Base-by-base conservation (phyloP, 2,888 invertebrate genomes). In the Scotopteryx bipunctaria region DNA sequence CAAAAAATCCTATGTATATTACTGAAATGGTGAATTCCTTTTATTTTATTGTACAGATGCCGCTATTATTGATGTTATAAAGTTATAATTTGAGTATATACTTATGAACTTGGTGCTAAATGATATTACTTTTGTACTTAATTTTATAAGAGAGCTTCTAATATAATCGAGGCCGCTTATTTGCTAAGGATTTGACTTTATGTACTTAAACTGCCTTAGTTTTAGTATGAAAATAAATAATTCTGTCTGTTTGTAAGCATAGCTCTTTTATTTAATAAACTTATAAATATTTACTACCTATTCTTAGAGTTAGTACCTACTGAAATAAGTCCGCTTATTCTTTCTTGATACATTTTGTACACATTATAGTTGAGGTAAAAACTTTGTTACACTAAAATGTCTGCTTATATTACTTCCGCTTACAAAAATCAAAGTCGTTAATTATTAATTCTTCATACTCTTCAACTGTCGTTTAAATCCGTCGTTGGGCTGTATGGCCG, bases 401-500 rank as follows among this genome's bases (percentile, higher is more conserved):
- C n/a, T n/a, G n/a, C n/a, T n/a, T n/a, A n/a, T n/a, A n/a, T n/a
- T n/a, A n/a, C n/a, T n/a, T n/a, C n/a, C n/a, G n/a, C n/a, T n/a
- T n/a, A n/a, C n/a, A n/a, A n/a, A n/a, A n/a, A n/a, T n/a, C n/a
- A n/a, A n/a, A n/a, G n/a, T n/a, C n/a, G n/a, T n/a, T n/a, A n/a
- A n/a, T n/a, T 23, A 5, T 9, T 9, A 61, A 74, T 64, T 3
- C 14, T 44, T 58, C 67, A 83, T 62, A 27, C 2, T 14, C 67
- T 89, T 87, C 50, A 97, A 83, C 78, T 97, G 96, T 53, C 83
- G 91, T 47, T 92, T 83, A 85, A 98, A 98, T 2, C 97, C 97
- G 50, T 86, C 91, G 86, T 98, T 98, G 0, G 97, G 97, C 73
- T 93, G 93, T 54, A 95, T 92, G 57, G 93, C 93, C 25, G 92